A percentile compares a stretch with the other conserved stretches of the same genome.
phyloP scores from a whole-genome alignment of 2,797 vertebrate genomes.

The Graptemys geographica region DNA sequence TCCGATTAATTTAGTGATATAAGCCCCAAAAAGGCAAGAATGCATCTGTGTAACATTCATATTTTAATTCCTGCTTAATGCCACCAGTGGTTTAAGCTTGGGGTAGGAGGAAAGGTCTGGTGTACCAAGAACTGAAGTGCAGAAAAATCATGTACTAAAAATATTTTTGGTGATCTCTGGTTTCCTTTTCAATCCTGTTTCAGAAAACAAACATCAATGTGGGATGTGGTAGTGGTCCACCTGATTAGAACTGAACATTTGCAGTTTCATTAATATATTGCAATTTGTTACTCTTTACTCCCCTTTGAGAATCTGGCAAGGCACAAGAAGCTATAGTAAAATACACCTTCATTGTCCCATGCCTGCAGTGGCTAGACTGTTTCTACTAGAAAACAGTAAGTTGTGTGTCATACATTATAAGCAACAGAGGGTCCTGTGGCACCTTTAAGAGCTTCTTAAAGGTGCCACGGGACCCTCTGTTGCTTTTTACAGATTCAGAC shows the following conservation, averaged over 20 bases:
- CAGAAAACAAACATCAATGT: slow-evolving; percentile 7
- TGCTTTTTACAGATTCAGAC: too few relatives aligned
- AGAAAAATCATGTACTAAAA: slow-evolving; percentile 43
- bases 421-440: too few relatives aligned
- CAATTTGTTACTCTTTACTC: background rate
- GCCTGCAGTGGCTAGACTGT: background rate
- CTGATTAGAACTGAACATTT: slow-evolving; percentile 28
- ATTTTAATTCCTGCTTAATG: background rate
- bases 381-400: background rate
- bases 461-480: too few relatives aligned
- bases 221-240: background rate
- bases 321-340: rapidly evolving
- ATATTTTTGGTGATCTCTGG: slow-evolving; percentile 2
- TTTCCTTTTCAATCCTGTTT: slow-evolving; percentile 29
- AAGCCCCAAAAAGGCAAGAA: slow-evolving; percentile 21
- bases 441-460: too few relatives aligned
- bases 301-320: background rate
- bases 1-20: slow-evolving; percentile 40
- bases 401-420: background rate
- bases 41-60: slow-evolving; percentile 32
- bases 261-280: slow-evolving; percentile 8
- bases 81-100: background rate
- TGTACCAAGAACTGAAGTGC: slow-evolving; percentile 24
- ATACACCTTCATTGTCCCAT: background rate
- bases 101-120: background rate